phyloP scores from a whole-genome alignment of 2,888 invertebrate genomes.

The Zygothrica quintamaculata region DNA sequence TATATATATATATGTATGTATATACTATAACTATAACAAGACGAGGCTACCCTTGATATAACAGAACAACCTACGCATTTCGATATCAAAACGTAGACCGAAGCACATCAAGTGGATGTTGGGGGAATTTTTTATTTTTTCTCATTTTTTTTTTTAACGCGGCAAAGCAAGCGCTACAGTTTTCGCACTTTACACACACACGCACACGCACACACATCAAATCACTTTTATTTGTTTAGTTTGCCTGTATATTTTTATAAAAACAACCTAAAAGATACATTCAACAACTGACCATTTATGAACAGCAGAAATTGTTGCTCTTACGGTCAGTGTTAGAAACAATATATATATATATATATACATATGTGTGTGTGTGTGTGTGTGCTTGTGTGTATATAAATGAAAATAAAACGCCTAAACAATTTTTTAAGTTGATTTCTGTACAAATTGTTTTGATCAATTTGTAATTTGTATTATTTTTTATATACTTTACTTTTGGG shows the following conservation, averaged over 20 bases:
- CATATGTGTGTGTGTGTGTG: no score
- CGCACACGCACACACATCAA: constrained; percentile 35
- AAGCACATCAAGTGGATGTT: constrained; percentile 43
- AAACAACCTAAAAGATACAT: constrained; percentile 9
- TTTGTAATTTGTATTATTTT: constrained; percentile 4
- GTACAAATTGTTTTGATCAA: constrained; percentile 45
- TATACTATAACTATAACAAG: constrained; percentile 24
- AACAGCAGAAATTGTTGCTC: constrained; percentile 29
- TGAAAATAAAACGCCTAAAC: constrained; percentile 50
- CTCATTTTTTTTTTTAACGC: no score
- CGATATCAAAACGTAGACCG: constrained; percentile 8
- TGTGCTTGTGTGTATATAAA: no score
- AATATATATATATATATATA: no score
- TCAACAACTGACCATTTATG: constrained; percentile 53
- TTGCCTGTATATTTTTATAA: constrained; percentile 23
- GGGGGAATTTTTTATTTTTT: constrained; percentile 32
- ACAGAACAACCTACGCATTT: constrained; percentile 38
- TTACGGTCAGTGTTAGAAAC: constrained; percentile 36
- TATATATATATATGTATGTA: no score
- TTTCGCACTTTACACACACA: constrained; percentile 52
- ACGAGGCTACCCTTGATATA: constrained; percentile 42
- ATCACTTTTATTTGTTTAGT: constrained; percentile 17
- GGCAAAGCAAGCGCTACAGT: constrained; percentile 31
- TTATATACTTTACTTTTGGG: constrained; percentile 1
- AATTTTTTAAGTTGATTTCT: constrained; percentile 42